Evolutionary conservation across 2,797 vertebrate species (phyloP).

Genomic region (Clarias pachynema): DNA sequence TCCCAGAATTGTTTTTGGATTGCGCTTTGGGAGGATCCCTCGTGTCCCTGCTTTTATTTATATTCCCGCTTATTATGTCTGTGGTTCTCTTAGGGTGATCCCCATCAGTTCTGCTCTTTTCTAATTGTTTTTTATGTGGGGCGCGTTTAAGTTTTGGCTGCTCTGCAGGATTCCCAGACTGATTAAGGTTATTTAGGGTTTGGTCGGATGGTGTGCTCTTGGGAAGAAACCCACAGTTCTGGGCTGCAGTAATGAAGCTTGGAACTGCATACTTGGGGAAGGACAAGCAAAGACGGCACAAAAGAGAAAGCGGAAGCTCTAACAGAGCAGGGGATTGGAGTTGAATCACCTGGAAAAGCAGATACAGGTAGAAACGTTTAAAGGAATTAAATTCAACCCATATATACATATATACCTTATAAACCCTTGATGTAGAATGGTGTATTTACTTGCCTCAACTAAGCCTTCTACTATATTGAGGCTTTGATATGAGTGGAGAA

Average conservation of each 20-base stretch:
- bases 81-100: constrained; percentile 32
- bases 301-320: constrained; percentile 84
- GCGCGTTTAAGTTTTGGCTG: constrained; percentile 17
- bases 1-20: constrained; percentile 29
- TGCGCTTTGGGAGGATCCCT: constrained; percentile 19
- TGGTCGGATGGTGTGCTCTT: constrained; percentile 42
- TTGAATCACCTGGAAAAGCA: constrained; percentile 79
- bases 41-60: constrained; percentile 21
- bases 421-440: constrained; percentile 16
- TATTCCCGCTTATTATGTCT: constrained; percentile 2
- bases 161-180: constrained; percentile 29
- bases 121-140: constrained; percentile 30
- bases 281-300: constrained; percentile 81
- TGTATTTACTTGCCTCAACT: constrained; percentile 78
- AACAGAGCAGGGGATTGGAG: constrained; percentile 69
- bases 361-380: constrained; percentile 57
- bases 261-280: constrained; percentile 64
- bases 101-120: constrained; percentile 11
- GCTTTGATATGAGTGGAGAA: constrained; percentile 76
- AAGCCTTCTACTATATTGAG: constrained; percentile 78
- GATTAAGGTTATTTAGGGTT: constrained; percentile 37
- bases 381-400: constrained; percentile 1
- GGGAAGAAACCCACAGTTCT: constrained; percentile 63
- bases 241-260: constrained; percentile 59
- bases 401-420: neutral